phyloP scores from a whole-genome alignment of 2,113 vertebrate genomes.

The Lathamus discolor region DNA sequence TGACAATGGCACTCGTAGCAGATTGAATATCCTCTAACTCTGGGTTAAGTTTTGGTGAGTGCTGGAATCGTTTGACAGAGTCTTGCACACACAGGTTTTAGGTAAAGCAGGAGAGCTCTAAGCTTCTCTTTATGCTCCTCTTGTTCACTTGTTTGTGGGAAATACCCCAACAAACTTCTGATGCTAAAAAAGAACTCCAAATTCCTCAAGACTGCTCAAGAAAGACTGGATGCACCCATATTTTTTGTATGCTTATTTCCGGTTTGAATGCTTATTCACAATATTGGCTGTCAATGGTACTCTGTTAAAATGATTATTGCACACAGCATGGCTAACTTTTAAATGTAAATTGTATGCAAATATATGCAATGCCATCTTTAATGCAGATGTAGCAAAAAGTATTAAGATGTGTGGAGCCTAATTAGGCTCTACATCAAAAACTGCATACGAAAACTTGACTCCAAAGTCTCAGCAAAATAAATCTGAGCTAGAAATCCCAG shows the following conservation, averaged over 20 bases:
- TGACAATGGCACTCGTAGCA: fast-evolving
- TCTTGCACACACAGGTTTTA: fast-evolving
- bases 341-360: constrained; percentile 81
- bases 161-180: background rate
- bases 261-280: constrained; percentile 43
- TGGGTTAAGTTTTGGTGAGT: background rate
- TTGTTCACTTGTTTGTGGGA: background rate
- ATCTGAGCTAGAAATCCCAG: constrained; percentile 76
- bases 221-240: background rate
- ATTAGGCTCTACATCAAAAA: constrained; percentile 84
- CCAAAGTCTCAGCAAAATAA: constrained; percentile 74
- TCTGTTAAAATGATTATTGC: constrained; percentile 69
- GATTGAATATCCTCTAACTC: fast-evolving
- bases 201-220: background rate
- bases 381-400: constrained; percentile 80
- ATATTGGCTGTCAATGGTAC: constrained; percentile 56
- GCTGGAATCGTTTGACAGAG: fast-evolving
- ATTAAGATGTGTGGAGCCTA: constrained; percentile 78
- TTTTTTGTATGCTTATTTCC: constrained; percentile 28
- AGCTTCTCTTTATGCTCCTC: background rate
- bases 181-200: background rate
- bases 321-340: constrained; percentile 70
- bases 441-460: constrained; percentile 75
- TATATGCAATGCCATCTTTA: constrained; percentile 78
- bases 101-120: background rate